These are phyloP conservation scores for Electrona antarctica DNA, from an alignment of 2,113 vertebrate genomes.

Conservation along the genomic window DNA sequence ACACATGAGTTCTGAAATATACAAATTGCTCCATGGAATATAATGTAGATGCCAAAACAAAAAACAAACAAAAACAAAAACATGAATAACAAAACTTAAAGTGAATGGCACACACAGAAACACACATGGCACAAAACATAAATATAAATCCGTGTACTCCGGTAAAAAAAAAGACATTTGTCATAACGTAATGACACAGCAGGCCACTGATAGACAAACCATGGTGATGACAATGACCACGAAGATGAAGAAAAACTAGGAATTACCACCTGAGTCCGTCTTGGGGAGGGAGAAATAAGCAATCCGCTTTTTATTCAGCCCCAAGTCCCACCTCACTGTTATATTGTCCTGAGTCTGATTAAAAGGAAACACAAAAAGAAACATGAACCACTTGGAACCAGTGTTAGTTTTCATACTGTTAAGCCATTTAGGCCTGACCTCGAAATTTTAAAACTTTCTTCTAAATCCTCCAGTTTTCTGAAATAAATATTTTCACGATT, in stretches of 20 bases:
- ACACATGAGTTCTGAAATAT: no score
- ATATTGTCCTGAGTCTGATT: slow-evolving; percentile 98
- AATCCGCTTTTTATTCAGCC: slow-evolving; percentile 99
- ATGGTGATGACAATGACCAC: background rate
- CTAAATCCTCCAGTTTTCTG: no score
- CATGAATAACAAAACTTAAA: no score
- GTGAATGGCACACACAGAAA: background rate
- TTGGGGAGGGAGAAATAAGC: slow-evolving; percentile 99
- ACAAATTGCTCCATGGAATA: background rate
- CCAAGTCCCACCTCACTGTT: slow-evolving; percentile 98
- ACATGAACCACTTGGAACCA: background rate
- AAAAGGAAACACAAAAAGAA: slow-evolving; percentile 2
- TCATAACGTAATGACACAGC: slow-evolving; percentile 24
- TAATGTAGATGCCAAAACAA: background rate
- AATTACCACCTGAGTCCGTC: slow-evolving; percentile 95
- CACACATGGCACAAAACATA: background rate
- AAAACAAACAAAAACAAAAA: background rate
- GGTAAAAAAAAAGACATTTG: background rate
- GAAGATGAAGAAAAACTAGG: slow-evolving; percentile 42
- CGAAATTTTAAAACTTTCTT: no score
- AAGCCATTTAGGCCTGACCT: background rate
- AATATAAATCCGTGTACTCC: slow-evolving; percentile 35
- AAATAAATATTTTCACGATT: no score
- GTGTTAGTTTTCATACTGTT: no score
- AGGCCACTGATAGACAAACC: slow-evolving; percentile 43